phyloP scores from a whole-genome alignment of 2,797 vertebrate species.

The Petrocephalus sullivani region DNA sequence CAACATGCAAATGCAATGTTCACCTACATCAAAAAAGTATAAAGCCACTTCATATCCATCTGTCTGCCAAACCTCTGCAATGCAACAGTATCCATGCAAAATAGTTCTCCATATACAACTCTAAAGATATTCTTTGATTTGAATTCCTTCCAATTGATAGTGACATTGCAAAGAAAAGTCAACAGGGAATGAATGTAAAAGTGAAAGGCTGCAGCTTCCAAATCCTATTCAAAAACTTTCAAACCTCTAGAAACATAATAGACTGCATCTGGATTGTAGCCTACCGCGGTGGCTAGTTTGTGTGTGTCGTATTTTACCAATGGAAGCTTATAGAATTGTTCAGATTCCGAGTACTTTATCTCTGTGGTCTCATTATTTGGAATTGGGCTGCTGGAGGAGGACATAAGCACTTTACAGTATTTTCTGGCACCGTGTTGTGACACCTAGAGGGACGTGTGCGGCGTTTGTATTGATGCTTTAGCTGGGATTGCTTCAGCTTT shows the following conservation, averaged over 20 bases:
- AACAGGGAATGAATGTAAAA: not conserved
- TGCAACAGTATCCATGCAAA: not conserved
- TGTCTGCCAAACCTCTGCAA: not conserved
- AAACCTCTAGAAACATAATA: not conserved
- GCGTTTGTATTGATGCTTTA: not conserved
- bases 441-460: not conserved
- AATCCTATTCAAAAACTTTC: not conserved
- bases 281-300: not conserved
- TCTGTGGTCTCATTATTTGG: not conserved
- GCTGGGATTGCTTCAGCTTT: not conserved
- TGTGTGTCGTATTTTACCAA: not conserved
- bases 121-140: not conserved
- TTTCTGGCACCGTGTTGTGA: not conserved
- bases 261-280: not conserved
- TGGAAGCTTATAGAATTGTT: not conserved
- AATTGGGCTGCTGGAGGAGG: not conserved
- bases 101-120: not conserved
- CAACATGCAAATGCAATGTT: not conserved
- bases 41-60: not conserved
- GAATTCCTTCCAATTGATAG: not conserved
- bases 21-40: not conserved
- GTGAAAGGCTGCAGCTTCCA: not conserved
- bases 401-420: not conserved
- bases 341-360: not conserved
- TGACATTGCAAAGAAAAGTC: not conserved